phyloP scores from a whole-genome alignment of 2,797 vertebrate species.

The Muscicapa striata region DNA sequence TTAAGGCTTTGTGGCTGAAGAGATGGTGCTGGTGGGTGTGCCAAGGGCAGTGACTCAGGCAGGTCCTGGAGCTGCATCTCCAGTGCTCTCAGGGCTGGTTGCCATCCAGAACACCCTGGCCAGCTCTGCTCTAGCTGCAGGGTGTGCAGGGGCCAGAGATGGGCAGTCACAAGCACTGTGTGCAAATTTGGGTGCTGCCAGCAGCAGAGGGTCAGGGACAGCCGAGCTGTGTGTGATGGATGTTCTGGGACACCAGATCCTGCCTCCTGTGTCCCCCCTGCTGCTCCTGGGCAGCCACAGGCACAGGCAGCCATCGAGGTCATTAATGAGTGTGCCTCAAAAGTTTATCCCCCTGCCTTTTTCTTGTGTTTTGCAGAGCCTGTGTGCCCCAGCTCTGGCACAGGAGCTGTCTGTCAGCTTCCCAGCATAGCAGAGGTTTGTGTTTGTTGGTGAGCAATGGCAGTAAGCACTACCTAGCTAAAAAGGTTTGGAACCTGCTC shows the following conservation, averaged over 20 bases:
- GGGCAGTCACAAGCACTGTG: background rate
- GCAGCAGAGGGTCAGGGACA: background rate
- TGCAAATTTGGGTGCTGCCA: background rate
- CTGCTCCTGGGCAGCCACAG: background rate
- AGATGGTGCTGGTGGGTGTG: background rate
- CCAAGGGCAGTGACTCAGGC: background rate
- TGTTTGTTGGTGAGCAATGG: background rate
- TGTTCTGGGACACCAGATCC: background rate
- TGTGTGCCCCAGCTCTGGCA: background rate
- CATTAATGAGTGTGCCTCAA: rapidly evolving
- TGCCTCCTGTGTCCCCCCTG: background rate
- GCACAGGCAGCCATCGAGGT: background rate
- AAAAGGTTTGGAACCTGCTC: background rate
- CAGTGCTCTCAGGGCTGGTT: background rate
- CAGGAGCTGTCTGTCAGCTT: background rate
- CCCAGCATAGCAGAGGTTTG: background rate
- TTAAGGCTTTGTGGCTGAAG: background rate
- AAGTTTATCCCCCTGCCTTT: background rate
- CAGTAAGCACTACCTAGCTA: background rate
- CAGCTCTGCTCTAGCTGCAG: background rate
- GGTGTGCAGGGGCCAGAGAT: background rate
- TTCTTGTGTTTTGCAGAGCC: background rate
- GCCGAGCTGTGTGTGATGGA: no score
- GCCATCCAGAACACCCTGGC: background rate
- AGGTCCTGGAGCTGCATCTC: background rate